Base-by-base conservation (phyloP, 2,888 invertebrate genomes). In the Laspeyria flexula region DNA sequence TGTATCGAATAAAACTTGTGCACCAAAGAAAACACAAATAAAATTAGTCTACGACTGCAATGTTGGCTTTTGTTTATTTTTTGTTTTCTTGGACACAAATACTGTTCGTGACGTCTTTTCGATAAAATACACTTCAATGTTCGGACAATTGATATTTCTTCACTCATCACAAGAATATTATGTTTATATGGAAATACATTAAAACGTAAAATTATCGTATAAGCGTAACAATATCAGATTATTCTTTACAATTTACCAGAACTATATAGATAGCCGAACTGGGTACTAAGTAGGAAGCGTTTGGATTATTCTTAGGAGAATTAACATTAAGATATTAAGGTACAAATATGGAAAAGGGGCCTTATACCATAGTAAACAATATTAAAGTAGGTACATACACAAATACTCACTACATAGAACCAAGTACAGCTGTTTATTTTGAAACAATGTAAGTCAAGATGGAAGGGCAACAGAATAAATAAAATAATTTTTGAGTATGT, bases 201-300 rank as follows among this genome's bases (percentile, higher is more conserved):
- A 18, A 13, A 6, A 21, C 35, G 40, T 58, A 46, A 68, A 69
- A 65, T 68, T 64, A 68, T 69, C 43, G 43, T 54, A 66, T 77
- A 81, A 83, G 75, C 81, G 76, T 80, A 82, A 75, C 65, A 65
- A 65, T 70, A 70, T 77, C 71, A 80, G 73, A 73, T 71, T 56
- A 50, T 7, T 56, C 55, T 55, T 61, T 55, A 51, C 37, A 35
- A 33, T 25, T 39, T 33, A 9, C 12, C 31, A 25, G 5, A 23
- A 21, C 21, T 31, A 16, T 25, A 13, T 21, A 13, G 12, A n/a
- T 13, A 42, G 10, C 15, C 1, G 11, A 6, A 29, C 15, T 23
- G 33, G 12, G 27, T 27, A 25, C 31, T 45, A 29, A 12, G 15
- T 30, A 45, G 6, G 10, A 30, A 38, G 27, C 23, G 25, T 45